Conservation (phyloP, 2,113 vertebrate genomes). For the Turnix velox region DNA sequence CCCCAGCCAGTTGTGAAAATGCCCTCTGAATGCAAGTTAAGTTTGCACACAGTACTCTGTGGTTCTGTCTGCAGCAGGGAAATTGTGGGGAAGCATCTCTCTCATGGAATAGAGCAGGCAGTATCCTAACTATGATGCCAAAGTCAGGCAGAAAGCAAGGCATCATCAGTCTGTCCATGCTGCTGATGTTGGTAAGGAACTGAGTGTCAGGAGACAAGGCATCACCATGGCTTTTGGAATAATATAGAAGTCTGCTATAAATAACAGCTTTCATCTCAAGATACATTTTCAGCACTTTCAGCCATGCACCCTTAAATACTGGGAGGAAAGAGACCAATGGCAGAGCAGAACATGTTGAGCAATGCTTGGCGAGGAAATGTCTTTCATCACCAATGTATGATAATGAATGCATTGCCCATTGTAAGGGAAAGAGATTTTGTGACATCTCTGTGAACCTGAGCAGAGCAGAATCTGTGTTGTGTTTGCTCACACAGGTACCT, state of each 20-base stretch:
- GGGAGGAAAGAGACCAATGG: not conserved
- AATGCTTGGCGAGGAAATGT: not conserved
- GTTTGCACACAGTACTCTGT: too few species aligned
- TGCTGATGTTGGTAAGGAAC: not conserved
- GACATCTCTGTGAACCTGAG: not conserved
- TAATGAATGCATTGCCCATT: not conserved
- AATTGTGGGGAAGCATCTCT: not conserved
- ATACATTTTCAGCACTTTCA: accelerated
- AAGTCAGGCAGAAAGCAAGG: accelerated
- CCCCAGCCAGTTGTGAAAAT: not conserved
- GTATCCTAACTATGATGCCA: not conserved
- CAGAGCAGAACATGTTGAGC: not conserved
- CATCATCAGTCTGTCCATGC: accelerated
- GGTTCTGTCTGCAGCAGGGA: not conserved
- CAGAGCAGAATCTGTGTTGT: not conserved
- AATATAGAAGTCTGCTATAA: not conserved
- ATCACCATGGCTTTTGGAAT: accelerated
- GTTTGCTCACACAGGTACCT: not conserved
- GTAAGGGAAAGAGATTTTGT: not conserved
- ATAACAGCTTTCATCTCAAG: not conserved
- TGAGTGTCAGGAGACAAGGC: not conserved
- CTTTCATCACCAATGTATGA: not conserved
- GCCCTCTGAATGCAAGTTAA: not conserved
- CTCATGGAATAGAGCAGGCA: accelerated
- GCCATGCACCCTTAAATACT: accelerated